phyloP scores from a whole-genome alignment of 2,113 vertebrate species.

The Laticauda colubrina region DNA sequence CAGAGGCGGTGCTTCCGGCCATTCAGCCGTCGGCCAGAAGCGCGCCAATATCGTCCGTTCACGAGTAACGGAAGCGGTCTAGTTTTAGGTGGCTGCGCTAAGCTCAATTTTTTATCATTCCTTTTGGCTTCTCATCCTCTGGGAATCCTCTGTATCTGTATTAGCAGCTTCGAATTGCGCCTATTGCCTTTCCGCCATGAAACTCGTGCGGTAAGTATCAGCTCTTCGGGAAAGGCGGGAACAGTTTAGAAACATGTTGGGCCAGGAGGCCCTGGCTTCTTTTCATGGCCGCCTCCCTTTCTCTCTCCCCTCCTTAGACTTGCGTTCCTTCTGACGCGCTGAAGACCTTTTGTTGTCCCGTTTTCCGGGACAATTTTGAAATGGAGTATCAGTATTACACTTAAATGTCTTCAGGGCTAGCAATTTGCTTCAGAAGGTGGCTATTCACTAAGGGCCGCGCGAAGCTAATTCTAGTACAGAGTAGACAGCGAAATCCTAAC shows the following conservation, averaged over 20 bases:
- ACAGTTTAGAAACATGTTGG: neutral
- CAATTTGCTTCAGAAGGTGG: neutral
- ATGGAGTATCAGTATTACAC: neutral
- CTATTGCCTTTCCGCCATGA: constrained; percentile 27
- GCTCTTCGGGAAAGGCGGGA: neutral
- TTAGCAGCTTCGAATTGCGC: neutral
- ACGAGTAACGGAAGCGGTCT: neutral
- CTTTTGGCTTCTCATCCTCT: neutral
- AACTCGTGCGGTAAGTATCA: constrained; percentile 50
- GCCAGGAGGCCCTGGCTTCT: neutral
- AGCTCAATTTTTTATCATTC: neutral
- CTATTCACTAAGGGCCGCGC: neutral
- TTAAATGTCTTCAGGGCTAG: neutral
- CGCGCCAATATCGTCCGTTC: neutral
- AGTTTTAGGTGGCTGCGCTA: neutral
- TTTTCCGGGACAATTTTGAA: neutral
- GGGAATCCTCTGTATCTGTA: neutral
- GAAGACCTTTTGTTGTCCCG: neutral
- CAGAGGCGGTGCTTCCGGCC: neutral
- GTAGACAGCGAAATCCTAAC: neutral
- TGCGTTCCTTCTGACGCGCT: neutral
- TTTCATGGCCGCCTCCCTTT: neutral
- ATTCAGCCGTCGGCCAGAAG: neutral
- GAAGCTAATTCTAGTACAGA: neutral
- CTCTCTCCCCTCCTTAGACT: no score